These are phyloP conservation scores for Microcebus jonahi DNA, from an alignment of 2,113 vertebrate genomes.

Conservation along the genomic window DNA sequence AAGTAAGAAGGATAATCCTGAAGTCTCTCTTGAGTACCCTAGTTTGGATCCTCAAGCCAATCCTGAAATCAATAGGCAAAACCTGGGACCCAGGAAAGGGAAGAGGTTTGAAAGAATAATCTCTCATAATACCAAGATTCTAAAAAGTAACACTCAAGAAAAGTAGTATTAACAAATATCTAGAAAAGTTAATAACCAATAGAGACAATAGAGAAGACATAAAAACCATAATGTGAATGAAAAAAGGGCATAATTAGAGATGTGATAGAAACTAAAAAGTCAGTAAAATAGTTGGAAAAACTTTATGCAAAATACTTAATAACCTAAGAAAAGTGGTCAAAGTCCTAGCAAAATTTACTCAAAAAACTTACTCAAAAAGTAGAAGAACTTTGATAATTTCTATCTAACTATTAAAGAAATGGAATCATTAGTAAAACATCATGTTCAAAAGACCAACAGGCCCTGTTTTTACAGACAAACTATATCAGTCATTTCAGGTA, in stretches of 20 bases:
- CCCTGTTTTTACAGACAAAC: not conserved
- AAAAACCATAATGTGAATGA: not conserved
- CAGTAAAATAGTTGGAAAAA: not conserved
- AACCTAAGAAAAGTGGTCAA: not conserved
- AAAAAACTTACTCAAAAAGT: not conserved
- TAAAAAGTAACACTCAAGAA: constrained; percentile 14
- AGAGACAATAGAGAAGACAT: not conserved
- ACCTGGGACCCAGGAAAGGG: not conserved
- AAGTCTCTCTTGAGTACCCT: not conserved
- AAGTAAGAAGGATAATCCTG: not conserved
- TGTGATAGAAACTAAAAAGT: not conserved
- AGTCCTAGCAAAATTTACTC: not conserved
- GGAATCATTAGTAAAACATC: not conserved
- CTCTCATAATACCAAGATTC: not conserved
- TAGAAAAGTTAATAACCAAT: not conserved
- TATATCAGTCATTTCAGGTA: not conserved
- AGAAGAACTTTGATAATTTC: not conserved
- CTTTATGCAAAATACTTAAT: not conserved
- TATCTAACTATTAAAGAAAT: not conserved
- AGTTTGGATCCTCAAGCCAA: not conserved
- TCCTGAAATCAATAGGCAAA: not conserved
- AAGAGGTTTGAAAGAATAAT: not conserved
- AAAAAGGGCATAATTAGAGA: not conserved
- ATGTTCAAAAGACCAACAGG: not conserved
- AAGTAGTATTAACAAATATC: not conserved